Evolutionary conservation across 1,140 invertebrate genomes (phyloP).

Genomic region (Rhagoletis zephyria): DNA sequence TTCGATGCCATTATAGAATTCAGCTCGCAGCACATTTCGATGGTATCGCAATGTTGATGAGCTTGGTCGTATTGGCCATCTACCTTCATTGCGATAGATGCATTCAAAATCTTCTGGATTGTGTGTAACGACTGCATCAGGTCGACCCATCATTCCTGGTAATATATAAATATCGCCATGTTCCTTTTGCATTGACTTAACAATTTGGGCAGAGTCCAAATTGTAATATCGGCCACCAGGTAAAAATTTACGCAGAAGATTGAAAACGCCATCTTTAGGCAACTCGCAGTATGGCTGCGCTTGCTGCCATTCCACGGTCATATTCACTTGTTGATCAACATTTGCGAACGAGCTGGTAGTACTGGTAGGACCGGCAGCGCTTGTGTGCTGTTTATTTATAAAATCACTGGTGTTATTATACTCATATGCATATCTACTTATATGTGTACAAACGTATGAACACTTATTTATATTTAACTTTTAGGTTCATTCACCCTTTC

Average conservation of each 20-base stretch:
- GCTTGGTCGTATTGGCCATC: conserved; percentile 45
- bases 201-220: neutral
- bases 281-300: conserved; percentile 60
- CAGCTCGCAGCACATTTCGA: conserved; percentile 54
- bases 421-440: no score
- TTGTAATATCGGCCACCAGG: conserved; percentile 53
- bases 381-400: conserved; percentile 6
- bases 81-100: conserved; percentile 56
- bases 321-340: neutral
- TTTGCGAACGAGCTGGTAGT: neutral
- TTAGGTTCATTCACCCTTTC: conserved; percentile 9
- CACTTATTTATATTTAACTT: neutral
- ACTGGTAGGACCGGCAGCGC: neutral
- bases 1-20: conserved; percentile 56
- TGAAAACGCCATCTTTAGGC: conserved; percentile 62
- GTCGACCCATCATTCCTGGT: conserved; percentile 47
- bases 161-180: conserved; percentile 65
- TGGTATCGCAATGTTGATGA: conserved; percentile 54
- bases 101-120: conserved; percentile 56
- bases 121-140: conserved; percentile 42
- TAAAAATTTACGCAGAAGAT: conserved; percentile 58
- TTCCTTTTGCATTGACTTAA: conserved; percentile 58
- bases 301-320: conserved; percentile 62
- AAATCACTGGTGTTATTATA: neutral
- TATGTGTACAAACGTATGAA: neutral